A percentile compares a stretch with the other conserved stretches of the same genome.
Conservation (phyloP, 2,113 vertebrate genomes). For the Ceuthmochares aereus region DNA sequence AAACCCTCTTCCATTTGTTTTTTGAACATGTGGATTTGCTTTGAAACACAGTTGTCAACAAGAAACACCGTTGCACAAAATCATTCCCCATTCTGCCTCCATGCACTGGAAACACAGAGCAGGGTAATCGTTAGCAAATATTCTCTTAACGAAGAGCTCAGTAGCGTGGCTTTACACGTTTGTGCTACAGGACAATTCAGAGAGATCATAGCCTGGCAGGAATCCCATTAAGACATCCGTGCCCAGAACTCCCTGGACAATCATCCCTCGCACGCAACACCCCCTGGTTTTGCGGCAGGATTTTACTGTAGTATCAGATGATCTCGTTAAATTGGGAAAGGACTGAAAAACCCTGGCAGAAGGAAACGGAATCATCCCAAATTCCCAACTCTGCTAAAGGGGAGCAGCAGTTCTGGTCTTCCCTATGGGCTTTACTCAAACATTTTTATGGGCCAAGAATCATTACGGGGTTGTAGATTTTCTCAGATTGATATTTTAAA, state of each 20-base stretch:
- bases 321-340: conserved; percentile 7
- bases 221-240: background rate
- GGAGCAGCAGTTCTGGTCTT: background rate
- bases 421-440: background rate
- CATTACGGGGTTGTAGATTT: background rate
- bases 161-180: background rate
- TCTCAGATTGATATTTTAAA: background rate
- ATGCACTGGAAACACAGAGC: fast-evolving
- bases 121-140: background rate
- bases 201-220: background rate
- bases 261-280: background rate
- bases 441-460: background rate
- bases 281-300: background rate
- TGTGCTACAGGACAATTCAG: background rate
- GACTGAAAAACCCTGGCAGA: background rate
- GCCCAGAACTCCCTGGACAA: background rate
- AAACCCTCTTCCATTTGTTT: background rate
- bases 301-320: background rate
- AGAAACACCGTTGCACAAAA: background rate
- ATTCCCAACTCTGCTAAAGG: conserved; percentile 38
- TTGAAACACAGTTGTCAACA: background rate
- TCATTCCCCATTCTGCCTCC: background rate
- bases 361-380: background rate
- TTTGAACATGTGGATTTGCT: background rate
- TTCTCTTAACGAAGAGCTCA: background rate